Percentiles rank a stretch among this genome's conserved stretches.
Conservation (phyloP, 2,113 vertebrate genomes). For the Mustela nigripes region DNA sequence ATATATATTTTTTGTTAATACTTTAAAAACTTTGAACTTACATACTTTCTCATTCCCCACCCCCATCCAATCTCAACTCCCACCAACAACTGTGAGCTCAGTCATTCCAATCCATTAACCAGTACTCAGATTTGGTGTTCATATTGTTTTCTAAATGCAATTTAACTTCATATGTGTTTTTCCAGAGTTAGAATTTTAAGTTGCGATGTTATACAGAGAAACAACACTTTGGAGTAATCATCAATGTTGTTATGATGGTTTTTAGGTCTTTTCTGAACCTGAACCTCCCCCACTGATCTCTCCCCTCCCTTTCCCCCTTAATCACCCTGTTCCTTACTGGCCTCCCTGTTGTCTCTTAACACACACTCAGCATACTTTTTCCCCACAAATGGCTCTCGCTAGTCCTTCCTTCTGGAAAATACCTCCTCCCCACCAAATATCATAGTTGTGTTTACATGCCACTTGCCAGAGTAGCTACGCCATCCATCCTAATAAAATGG, state of each 20-base stretch:
- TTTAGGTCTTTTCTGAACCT: neutral
- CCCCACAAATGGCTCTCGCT: neutral
- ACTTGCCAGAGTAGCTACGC: neutral
- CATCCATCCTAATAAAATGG: neutral
- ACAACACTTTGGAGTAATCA: neutral
- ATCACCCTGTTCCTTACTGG: neutral
- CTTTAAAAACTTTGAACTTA: neutral
- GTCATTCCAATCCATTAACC: neutral
- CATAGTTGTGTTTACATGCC: neutral
- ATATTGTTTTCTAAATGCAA: neutral
- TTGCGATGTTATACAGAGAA: neutral
- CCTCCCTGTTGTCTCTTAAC: neutral
- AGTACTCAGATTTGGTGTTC: neutral
- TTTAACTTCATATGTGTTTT: neutral
- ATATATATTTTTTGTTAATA: neutral
- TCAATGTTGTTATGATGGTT: neutral
- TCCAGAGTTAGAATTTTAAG: neutral
- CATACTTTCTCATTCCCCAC: neutral
- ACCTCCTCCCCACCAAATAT: neutral
- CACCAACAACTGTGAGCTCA: neutral
- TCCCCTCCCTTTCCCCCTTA: fast-evolving
- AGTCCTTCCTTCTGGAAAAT: neutral
- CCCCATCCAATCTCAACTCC: neutral
- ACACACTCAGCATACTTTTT: neutral
- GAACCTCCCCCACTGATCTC: neutral